Evolutionary conservation across 2,888 invertebrate genomes (phyloP), one percentile per base, ranked within the genome.

Genomic region (Dryococelus australis): DNA sequence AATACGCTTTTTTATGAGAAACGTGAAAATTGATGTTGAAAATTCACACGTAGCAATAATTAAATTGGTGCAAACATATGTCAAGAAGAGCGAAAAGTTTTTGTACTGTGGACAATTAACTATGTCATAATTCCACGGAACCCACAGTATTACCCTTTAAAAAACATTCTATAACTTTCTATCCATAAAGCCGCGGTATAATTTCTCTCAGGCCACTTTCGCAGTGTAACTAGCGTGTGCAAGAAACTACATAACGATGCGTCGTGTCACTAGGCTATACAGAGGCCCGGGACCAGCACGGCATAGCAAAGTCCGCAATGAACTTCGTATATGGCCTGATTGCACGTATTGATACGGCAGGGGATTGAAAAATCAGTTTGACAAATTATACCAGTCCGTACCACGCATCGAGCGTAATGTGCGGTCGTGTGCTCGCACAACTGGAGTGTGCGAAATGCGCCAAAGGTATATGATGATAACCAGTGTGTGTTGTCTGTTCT

Each of bases 341-440:
- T 53, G 87, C 86, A 86, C 85, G 81, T 86, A 83, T 87, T 87
- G 87, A 88, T 86, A 87, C 84, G 53, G 78, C 10, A 83, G 27
- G 26, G 26, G 65, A 43, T 87, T 81, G 53, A 87, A 88, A 87
- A 87, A 85, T 79, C 13, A 47, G 28, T 85, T 87, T 88, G 88
- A 88, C 88, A 88, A 88, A 88, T 88, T 88, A 88, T 65, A 78
- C 88, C 88, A 88, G 86, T 35, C 87, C 78, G 88, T 88, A 88
- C 88, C 88, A 88, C 47, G 86, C 86, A 86, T 47, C 43, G 28
- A 35, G 86, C 43, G 85, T 28, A 85, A 51, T 28, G 53, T 24
- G 85, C 47, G 85, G 16, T 4, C 65, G 8, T 20, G n/a, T 65
- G 65, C 24, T n/a, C 65, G n/a, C 20, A 10, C 8, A 65, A 10